Evolutionary conservation across 2,888 invertebrate genomes (phyloP).

Genomic region (Leucozona laternaria): DNA sequence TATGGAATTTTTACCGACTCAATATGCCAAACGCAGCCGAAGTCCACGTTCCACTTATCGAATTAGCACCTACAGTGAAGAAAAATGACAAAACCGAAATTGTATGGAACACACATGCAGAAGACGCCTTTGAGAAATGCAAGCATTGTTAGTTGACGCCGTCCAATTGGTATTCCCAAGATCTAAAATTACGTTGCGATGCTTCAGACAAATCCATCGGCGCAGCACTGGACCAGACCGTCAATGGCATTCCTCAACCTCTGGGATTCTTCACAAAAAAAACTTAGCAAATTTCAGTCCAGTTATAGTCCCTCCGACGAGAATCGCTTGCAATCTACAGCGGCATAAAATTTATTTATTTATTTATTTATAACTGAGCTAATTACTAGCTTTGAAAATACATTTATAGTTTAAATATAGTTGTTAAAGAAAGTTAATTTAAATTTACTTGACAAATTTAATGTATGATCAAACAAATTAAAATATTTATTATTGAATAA

Average conservation of each 20-base stretch:
- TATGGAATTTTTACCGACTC: not conserved
- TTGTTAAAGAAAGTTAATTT: too few species aligned
- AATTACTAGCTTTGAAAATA: too few species aligned
- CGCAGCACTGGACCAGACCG: conserved; percentile 2
- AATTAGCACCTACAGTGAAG: conserved; percentile 14
- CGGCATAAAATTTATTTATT: conserved; percentile 78
- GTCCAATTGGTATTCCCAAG: conserved; percentile 2
- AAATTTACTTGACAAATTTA: too few species aligned
- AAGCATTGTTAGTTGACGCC: not conserved
- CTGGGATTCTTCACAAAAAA: conserved; percentile 16
- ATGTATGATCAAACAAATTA: too few species aligned
- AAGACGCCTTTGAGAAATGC: too few species aligned
- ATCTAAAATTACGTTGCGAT: not conserved
- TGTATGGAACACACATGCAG: conserved; percentile 2
- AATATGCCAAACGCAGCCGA: conserved; percentile 26
- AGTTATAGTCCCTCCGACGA: conserved; percentile 82
- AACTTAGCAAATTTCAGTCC: conserved; percentile 77
- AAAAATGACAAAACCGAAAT: conserved; percentile 12
- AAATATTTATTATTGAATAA: too few species aligned
- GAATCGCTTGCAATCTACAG: conserved; percentile 75
- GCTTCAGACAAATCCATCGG: not conserved
- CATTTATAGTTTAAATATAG: too few species aligned
- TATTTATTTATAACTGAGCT: too few species aligned
- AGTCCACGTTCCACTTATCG: conserved; percentile 19
- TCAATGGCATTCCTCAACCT: conserved; percentile 3